These are phyloP conservation scores for Sarcoramphus papa DNA, from an alignment of 2,797 vertebrate genomes.

Conservation along the genomic window DNA sequence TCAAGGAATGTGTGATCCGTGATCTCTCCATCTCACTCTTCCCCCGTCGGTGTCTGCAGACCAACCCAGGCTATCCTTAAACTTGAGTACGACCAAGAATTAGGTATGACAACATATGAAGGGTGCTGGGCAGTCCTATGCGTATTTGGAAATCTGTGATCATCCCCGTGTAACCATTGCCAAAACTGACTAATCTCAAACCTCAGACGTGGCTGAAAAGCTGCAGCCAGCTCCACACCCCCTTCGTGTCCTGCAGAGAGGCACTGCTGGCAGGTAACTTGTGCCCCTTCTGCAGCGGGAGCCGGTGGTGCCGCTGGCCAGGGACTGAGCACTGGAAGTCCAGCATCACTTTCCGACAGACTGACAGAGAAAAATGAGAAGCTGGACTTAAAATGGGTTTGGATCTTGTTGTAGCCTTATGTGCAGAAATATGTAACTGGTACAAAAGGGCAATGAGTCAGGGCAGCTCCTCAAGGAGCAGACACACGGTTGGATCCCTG, in stretches of 20 bases:
- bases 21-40: background rate
- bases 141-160: background rate
- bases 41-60: background rate
- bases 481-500: accelerated
- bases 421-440: background rate
- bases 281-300: background rate
- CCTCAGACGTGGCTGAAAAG: background rate
- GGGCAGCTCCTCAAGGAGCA: background rate
- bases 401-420: background rate
- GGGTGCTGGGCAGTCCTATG: background rate
- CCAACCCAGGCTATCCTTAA: background rate
- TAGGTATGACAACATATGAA: background rate
- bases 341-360: background rate
- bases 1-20: accelerated
- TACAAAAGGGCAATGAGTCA: background rate
- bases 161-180: background rate
- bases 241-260: background rate
- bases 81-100: background rate
- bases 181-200: background rate
- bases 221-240: background rate
- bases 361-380: background rate
- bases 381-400: background rate
- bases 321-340: background rate
- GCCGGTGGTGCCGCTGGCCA: background rate
- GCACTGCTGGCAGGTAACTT: background rate